Evolutionary conservation across 2,888 invertebrate genomes (phyloP).

Genomic region (Sceliomorpha sp.): DNA sequence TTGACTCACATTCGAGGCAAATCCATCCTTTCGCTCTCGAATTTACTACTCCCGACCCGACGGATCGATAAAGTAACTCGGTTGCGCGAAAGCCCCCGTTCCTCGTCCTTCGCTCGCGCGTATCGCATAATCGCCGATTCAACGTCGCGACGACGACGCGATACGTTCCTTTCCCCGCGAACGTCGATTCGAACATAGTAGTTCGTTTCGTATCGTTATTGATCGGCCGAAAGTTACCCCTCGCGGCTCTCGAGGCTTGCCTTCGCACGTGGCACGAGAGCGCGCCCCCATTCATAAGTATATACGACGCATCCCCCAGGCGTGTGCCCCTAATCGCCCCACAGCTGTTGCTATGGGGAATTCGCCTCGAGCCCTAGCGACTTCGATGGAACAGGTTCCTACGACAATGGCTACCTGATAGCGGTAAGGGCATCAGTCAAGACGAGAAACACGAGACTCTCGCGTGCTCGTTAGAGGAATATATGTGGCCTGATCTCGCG

Average conservation of each 20-base stretch:
- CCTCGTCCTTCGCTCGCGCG: too few relatives aligned
- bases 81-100: conserved; percentile 22
- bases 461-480: too few relatives aligned
- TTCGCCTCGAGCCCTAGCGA: conserved; percentile 34
- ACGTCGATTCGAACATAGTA: conserved; percentile 24
- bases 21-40: conserved; percentile 51
- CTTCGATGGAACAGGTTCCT: conserved; percentile 51
- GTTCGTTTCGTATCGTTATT: conserved; percentile 41
- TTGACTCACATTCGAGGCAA: conserved; percentile 48
- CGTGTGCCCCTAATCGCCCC: conserved; percentile 41
- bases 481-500: too few relatives aligned
- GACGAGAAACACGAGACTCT: conserved; percentile 20
- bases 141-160: too few relatives aligned
- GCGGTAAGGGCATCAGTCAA: conserved; percentile 39
- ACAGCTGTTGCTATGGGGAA: conserved; percentile 59
- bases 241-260: conserved; percentile 47
- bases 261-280: conserved; percentile 53
- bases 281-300: conserved; percentile 38
- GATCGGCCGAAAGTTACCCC: conserved; percentile 35
- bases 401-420: conserved; percentile 29
- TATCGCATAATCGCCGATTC: too few relatives aligned
- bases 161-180: neutral
- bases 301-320: conserved; percentile 28
- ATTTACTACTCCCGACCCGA: conserved; percentile 45
- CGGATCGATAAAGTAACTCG: conserved; percentile 45